Percentiles rank a stretch among this genome's conserved stretches.
Conservation (phyloP, 2,888 invertebrate species). For the Eupithecia exiguata region DNA sequence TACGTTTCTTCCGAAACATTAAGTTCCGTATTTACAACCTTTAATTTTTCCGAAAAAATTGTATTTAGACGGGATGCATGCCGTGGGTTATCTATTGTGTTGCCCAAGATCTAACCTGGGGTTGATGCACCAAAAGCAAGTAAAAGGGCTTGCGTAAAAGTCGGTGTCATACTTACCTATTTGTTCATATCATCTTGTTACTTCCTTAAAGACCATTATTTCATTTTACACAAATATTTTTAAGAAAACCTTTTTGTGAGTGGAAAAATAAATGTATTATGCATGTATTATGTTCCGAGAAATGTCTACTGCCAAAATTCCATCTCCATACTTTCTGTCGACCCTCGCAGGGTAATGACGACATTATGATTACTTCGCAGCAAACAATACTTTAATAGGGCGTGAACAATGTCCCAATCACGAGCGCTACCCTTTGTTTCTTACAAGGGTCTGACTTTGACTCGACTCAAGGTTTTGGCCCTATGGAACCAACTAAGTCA, state of each 20-base stretch:
- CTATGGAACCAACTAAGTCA: neutral
- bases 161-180: neutral
- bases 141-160: neutral
- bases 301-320: conserved; percentile 31
- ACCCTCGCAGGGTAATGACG: conserved; percentile 64
- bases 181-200: too few relatives aligned
- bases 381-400: conserved; percentile 81
- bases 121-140: neutral
- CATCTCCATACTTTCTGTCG: conserved; percentile 49
- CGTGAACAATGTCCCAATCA: conserved; percentile 80
- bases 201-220: too few relatives aligned
- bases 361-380: conserved; percentile 74
- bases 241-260: too few relatives aligned
- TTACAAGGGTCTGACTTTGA: conserved; percentile 22
- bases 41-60: too few relatives aligned
- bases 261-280: too few relatives aligned
- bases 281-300: neutral
- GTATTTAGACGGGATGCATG: neutral
- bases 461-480: neutral
- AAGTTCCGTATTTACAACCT: too few relatives aligned
- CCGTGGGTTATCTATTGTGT: too few relatives aligned
- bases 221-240: too few relatives aligned
- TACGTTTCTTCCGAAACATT: too few relatives aligned
- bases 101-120: neutral
- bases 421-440: conserved; percentile 52